Evolutionary conservation across 2,797 vertebrate species (phyloP).

Genomic region (Anguilla marmorata): DNA sequence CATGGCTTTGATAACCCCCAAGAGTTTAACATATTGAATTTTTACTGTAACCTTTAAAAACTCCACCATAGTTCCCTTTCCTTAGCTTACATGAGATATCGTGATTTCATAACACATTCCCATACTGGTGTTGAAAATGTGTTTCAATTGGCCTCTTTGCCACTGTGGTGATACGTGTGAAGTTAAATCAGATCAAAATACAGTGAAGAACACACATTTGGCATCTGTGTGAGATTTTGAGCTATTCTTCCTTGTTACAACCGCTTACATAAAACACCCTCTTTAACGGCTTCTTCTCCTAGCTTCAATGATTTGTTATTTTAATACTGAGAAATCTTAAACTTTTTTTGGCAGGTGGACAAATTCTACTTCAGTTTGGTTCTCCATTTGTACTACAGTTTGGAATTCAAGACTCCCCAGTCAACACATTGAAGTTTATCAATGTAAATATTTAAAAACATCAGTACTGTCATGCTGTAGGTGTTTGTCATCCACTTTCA

Average conservation of each 20-base stretch:
- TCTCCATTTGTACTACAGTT: neutral
- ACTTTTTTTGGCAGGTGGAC: neutral
- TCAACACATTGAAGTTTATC: neutral
- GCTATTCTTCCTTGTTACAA: neutral
- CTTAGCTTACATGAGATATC: neutral
- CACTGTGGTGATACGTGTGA: neutral
- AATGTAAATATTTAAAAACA: conserved; percentile 12
- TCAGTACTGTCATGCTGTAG: neutral
- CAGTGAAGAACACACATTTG: neutral
- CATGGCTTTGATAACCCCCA: neutral
- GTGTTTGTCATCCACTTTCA: conserved; percentile 19
- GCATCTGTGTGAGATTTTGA: neutral
- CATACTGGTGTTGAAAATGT: neutral
- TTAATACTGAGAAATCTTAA: neutral
- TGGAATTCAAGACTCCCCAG: neutral
- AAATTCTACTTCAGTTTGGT: neutral
- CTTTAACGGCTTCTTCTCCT: neutral
- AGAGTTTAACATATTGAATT: too few relatives aligned
- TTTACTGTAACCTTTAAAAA: neutral
- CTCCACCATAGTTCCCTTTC: neutral
- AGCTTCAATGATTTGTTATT: neutral
- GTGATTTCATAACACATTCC: neutral
- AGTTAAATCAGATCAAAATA: neutral
- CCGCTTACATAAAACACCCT: neutral
- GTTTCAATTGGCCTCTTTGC: neutral